Conservation (phyloP, 2,888 invertebrate genomes). For the Drosophila diplacantha region DNA sequence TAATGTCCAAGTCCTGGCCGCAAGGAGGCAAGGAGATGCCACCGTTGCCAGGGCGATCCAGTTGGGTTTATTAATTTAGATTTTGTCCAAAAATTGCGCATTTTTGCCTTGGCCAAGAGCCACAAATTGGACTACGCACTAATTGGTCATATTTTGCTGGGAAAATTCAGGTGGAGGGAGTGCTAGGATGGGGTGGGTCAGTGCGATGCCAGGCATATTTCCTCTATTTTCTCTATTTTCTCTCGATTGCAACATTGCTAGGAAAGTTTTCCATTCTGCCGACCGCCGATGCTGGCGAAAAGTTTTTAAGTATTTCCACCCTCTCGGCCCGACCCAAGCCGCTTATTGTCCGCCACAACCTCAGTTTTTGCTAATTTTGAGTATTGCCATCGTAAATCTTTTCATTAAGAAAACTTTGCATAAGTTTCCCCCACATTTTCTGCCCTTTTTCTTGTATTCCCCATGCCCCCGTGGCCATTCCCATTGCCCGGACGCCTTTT, state of each 20-base stretch:
- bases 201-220: slow-evolving; percentile 41
- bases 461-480: slow-evolving; percentile 31
- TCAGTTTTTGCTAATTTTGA: slow-evolving; percentile 72
- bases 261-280: slow-evolving; percentile 55
- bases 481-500: slow-evolving; percentile 61
- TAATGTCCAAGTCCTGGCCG: slow-evolving; percentile 35
- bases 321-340: not conserved
- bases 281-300: slow-evolving; percentile 48
- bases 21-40: slow-evolving; percentile 23
- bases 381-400: slow-evolving; percentile 77
- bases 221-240: slow-evolving; percentile 21
- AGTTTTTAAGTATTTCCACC: slow-evolving; percentile 48
- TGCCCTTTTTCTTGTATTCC: slow-evolving; percentile 20
- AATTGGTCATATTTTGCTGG: slow-evolving; percentile 30
- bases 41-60: slow-evolving; percentile 27
- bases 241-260: slow-evolving; percentile 22
- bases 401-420: slow-evolving; percentile 78
- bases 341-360: slow-evolving; percentile 67
- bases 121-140: slow-evolving; percentile 43
- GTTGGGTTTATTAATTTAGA: slow-evolving; percentile 41
- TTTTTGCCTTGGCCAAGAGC: slow-evolving; percentile 24
- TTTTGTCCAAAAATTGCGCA: slow-evolving; percentile 15
- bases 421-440: slow-evolving; percentile 61
- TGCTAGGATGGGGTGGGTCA: not conserved
- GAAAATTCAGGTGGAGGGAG: slow-evolving; percentile 1